These are phyloP conservation scores for Stichodactyla mertensii DNA, from an alignment of 64 coral and sea anemone species.

Conservation along the genomic window DNA sequence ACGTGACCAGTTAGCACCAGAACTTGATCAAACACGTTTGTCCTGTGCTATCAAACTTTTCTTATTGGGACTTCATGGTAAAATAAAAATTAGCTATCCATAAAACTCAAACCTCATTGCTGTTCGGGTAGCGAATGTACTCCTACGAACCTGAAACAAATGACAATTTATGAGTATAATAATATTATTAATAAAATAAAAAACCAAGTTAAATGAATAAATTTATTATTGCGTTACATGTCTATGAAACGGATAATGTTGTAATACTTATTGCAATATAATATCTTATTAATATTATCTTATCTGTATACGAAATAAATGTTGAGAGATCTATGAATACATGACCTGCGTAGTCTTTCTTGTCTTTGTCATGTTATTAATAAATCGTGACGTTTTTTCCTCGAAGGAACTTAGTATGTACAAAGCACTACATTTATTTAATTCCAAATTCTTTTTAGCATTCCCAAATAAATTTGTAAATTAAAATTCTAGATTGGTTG, in stretches of 20 bases:
- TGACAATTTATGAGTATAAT: neutral
- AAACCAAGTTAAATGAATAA: neutral
- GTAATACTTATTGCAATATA: slow-evolving; percentile 1
- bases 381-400: too few species aligned
- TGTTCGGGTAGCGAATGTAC: neutral
- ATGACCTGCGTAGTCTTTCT: neutral
- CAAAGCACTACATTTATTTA: too few species aligned
- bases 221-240: neutral
- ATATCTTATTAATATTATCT: neutral
- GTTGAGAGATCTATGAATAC: neutral
- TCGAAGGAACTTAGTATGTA: too few species aligned
- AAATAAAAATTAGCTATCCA: neutral
- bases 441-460: too few species aligned
- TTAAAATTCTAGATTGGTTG: too few species aligned
- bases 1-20: too few species aligned
- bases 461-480: too few species aligned
- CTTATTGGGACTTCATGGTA: too few species aligned
- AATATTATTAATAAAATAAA: neutral
- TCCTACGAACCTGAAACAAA: neutral
- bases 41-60: neutral
- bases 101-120: neutral
- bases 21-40: too few species aligned
- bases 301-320: slow-evolving; percentile 13
- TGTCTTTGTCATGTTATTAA: too few species aligned
- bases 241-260: neutral